A percentile compares a stretch with the other conserved stretches of the same genome.
phyloP scores from a whole-genome alignment of 2,113 vertebrate species.

The Pachycephala philippinensis region DNA sequence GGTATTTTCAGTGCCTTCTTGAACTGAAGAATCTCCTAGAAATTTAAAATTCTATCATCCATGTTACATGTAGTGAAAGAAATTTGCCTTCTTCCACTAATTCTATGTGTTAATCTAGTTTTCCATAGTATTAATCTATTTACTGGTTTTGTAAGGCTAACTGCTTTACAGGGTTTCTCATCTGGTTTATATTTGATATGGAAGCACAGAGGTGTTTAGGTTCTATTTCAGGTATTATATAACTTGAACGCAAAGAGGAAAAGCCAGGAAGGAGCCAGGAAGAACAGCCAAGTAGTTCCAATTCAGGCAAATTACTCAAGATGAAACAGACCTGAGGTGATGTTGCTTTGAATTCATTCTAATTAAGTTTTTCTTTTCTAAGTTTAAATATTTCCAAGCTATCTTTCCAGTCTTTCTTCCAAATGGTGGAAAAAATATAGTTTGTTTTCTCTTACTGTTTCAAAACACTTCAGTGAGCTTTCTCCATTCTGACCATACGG shows the following conservation, averaged over 20 bases:
- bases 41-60: neutral
- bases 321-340: neutral
- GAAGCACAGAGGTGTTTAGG: neutral
- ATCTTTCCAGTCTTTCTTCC: neutral
- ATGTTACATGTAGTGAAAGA: neutral
- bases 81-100: neutral
- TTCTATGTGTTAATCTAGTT: neutral
- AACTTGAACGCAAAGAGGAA: neutral
- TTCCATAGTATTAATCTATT: neutral
- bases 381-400: neutral
- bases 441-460: neutral
- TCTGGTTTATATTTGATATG: neutral
- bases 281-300: neutral
- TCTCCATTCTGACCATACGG: neutral
- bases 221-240: neutral
- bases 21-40: neutral
- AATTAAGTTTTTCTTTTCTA: neutral
- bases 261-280: neutral
- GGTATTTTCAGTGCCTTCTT: neutral
- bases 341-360: neutral
- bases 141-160: neutral
- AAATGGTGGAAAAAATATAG: neutral
- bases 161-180: neutral
- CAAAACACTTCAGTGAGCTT: neutral
- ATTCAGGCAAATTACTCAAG: neutral